Evolutionary conservation across 64 coral and sea anemone genomes (phyloP), one percentile per base, ranked within the genome.

Genomic region (Cladopsammia gracilis): DNA sequence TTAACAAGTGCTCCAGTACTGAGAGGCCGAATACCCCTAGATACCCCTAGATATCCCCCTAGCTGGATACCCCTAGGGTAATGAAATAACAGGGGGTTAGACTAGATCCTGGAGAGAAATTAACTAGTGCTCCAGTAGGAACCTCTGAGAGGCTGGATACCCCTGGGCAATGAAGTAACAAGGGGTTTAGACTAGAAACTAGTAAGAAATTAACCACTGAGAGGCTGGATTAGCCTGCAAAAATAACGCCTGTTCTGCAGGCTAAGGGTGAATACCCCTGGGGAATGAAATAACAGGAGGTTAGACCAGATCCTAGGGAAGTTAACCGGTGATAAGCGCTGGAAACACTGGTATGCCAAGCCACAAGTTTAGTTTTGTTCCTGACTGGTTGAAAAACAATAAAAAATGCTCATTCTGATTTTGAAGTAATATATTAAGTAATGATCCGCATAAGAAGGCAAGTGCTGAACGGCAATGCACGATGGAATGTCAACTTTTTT

Each of bases 81-180:
- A 83, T 6, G 13, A 65, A 83, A 82, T 60, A 16, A 59, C 25
- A 7, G 42, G 25, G 1, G 64, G 7, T 19, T 43, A 82, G 78
- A 62, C 13, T 18, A 23, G 54, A 15, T 50, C 47, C 20, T 10
- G 58, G 75, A 5, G 20, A 47, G 53, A 24, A 62, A 51, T 13
- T 4, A 62, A 82, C 23, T 34, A 34, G 34, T 79, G 73, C 91
- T 91, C 95, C 92, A 97, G 80, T 94, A 92, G 4, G 82, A 73
- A 48, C 83, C 74, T 76, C 73, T 88, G 7, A 70, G 78, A 3
- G 76, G 87, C 48, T 97, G 95, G 16, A 94, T 76, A 62, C 95
- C 95, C 79, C 95, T 97, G 48, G 25, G n/a, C 83, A 87, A 86
- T 11, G 9, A 78, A 62, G 67, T 64, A 4, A 64, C 19, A 4